phyloP scores from a whole-genome alignment of 1,140 invertebrate genomes.

The Camponotus floridanus region DNA sequence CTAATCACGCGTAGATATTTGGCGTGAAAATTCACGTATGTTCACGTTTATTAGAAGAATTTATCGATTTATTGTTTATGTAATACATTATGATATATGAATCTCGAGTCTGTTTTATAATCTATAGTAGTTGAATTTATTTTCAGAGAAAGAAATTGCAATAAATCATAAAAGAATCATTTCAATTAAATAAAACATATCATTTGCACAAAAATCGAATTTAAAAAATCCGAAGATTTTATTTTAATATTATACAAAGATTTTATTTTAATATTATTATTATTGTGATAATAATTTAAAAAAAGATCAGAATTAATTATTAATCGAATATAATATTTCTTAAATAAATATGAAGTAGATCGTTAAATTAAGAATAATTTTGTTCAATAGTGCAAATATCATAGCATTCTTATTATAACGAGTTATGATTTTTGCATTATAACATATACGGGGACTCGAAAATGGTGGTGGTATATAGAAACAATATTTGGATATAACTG shows the following conservation, averaged over 20 bases:
- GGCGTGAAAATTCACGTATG: conserved; percentile 28
- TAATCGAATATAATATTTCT: neutral
- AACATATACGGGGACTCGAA: conserved; percentile 32
- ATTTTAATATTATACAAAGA: neutral
- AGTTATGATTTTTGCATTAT: conserved; percentile 73
- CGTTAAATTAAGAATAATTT: conserved; percentile 5
- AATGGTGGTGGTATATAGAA: conserved; percentile 64
- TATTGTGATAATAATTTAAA: neutral
- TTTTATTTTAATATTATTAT: neutral
- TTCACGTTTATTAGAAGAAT: conserved; percentile 20
- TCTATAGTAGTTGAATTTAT: neutral
- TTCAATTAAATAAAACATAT: conserved; percentile 3
- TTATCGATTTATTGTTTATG: neutral
- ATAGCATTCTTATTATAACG: conserved; percentile 16
- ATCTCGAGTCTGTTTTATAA: conserved; percentile 21
- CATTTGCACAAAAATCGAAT: conserved; percentile 1
- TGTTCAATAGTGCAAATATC: conserved; percentile 67
- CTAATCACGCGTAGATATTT: conserved; percentile 4
- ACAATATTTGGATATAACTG: conserved; percentile 24
- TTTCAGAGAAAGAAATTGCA: neutral
- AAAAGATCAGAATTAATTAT: neutral
- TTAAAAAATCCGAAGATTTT: neutral
- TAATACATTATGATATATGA: neutral
- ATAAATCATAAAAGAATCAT: neutral
- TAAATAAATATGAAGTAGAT: conserved; percentile 28